These are phyloP conservation scores for Epistrophe eligans DNA, from an alignment of 2,888 invertebrate species.

Conservation along the genomic window DNA sequence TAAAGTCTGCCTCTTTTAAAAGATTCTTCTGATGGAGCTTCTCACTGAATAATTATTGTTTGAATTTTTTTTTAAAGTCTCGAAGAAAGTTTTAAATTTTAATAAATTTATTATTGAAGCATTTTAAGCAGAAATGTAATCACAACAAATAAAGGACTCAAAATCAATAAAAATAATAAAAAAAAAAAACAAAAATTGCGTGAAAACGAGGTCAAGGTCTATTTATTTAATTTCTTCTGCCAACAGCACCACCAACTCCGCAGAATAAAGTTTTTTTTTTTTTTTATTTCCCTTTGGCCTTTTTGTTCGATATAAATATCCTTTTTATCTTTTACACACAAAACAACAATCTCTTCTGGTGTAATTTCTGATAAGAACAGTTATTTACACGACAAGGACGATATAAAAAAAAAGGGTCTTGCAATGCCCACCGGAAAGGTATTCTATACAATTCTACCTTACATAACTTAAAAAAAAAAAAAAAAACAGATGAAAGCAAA, in stretches of 20 bases:
- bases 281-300: neutral
- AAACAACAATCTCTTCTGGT: conserved; percentile 49
- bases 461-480: neutral
- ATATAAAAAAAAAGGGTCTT: neutral
- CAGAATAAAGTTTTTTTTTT: neutral
- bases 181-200: conserved; percentile 12
- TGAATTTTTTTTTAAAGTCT: neutral
- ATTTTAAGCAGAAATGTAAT: neutral
- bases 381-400: conserved; percentile 21
- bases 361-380: conserved; percentile 44
- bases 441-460: neutral
- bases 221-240: conserved; percentile 52
- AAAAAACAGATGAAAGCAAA: conserved; percentile 5
- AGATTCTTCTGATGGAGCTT: neutral
- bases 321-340: conserved; percentile 39
- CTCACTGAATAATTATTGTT: neutral
- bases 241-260: neutral
- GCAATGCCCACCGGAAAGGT: neutral
- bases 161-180: conserved; percentile 15
- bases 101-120: neutral
- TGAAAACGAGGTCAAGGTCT: conserved; percentile 24
- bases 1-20: neutral
- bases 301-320: conserved; percentile 8
- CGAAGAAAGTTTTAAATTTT: neutral
- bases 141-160: neutral